Evolutionary conservation across 2,113 vertebrate genomes (phyloP).

Genomic region (Poeciliopsis turrubarensis): DNA sequence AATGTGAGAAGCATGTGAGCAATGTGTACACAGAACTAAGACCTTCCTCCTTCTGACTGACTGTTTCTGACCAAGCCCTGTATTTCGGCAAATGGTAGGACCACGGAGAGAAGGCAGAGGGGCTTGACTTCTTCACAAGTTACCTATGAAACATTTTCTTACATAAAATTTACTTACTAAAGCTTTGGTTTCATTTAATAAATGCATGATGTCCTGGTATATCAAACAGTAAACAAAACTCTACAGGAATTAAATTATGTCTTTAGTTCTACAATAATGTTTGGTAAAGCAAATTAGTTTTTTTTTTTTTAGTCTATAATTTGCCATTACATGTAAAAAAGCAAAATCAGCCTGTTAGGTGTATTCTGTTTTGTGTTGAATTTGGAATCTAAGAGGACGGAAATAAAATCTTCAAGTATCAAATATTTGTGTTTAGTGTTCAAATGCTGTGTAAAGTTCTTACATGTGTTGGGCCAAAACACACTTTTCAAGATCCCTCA

Average conservation of each 20-base stretch:
- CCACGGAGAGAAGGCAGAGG: too few relatives aligned
- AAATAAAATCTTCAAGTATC: conserved; percentile 22
- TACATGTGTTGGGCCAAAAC: conserved; percentile 21
- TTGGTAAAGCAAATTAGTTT: neutral
- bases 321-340: conserved; percentile 4
- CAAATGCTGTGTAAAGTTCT: neutral
- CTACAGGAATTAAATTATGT: neutral
- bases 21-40: too few relatives aligned
- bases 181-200: neutral
- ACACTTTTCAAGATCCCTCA: conserved; percentile 10
- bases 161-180: neutral
- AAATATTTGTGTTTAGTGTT: conserved; percentile 29
- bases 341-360: conserved; percentile 11
- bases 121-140: too few relatives aligned
- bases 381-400: conserved; percentile 13
- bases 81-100: too few relatives aligned
- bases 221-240: neutral
- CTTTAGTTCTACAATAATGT: conserved; percentile 1
- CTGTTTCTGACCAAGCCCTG: too few relatives aligned
- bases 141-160: too few relatives aligned
- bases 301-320: conserved; percentile 25
- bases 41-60: too few relatives aligned
- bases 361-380: conserved; percentile 18
- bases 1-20: too few relatives aligned
- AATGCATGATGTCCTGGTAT: neutral